Percentiles rank a stretch among this genome's conserved stretches.
These are phyloP conservation scores for Parnassius smintheus DNA, from an alignment of 2,888 invertebrate species.

Conservation along the genomic window DNA sequence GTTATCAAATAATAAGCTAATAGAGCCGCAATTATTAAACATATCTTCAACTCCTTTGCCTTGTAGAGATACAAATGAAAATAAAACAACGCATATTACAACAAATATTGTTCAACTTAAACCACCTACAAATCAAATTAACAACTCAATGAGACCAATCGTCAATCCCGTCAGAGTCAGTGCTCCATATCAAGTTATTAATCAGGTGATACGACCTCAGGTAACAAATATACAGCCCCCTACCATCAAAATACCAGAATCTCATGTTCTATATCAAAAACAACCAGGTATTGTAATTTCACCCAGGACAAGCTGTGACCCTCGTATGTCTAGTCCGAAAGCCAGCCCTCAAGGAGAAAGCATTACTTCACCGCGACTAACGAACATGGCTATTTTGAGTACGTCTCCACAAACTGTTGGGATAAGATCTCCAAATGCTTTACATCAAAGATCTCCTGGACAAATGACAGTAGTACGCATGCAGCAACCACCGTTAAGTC, in stretches of 20 bases:
- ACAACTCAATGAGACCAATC: conserved; percentile 56
- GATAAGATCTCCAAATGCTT: conserved; percentile 61
- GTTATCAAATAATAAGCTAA: conserved; percentile 69
- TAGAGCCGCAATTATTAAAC: conserved; percentile 65
- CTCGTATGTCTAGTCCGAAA: conserved; percentile 70
- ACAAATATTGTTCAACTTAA: conserved; percentile 73
- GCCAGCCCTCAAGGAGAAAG: conserved; percentile 57
- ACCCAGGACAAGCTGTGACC: conserved; percentile 64
- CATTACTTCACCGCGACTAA: conserved; percentile 61
- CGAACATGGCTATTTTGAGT: conserved; percentile 66
- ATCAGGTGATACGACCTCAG: conserved; percentile 65
- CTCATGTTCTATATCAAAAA: conserved; percentile 72
- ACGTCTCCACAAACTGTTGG: conserved; percentile 63
- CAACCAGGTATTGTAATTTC: conserved; percentile 70
- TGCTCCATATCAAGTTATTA: conserved; percentile 71
- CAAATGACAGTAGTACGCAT: conserved; percentile 77
- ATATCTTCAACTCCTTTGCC: conserved; percentile 48
- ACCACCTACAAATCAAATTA: conserved; percentile 52
- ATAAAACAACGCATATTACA: conserved; percentile 61
- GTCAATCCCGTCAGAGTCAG: conserved; percentile 56
- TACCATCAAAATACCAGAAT: conserved; percentile 84
- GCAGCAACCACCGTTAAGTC: conserved; percentile 73
- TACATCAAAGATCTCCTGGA: conserved; percentile 67
- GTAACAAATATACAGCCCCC: conserved; percentile 81
- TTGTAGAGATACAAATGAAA: conserved; percentile 56